Base-by-base conservation (phyloP, 2,113 vertebrate species). In the Ochotona curzoniae region DNA sequence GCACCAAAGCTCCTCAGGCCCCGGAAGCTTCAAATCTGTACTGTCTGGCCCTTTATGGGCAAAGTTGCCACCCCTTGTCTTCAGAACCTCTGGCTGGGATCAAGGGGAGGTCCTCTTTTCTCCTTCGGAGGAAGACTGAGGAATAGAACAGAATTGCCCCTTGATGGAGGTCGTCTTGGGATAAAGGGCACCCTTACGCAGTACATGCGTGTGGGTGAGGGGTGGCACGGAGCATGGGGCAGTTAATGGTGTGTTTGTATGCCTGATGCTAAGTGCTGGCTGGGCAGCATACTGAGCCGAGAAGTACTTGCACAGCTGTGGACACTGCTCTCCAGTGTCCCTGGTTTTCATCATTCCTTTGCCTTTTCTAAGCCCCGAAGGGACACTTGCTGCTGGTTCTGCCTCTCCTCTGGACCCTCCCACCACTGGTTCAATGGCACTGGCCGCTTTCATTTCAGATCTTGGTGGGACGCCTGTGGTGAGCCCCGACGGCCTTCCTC, bases 401-500 rank as follows among this genome's bases (percentile, higher is more conserved):
- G 49, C 30, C 3, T 64, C n/a, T 32, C 54, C 21, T 23, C 35
- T 4, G 12, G 6, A 7, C 30, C 0, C 3, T 28, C 32, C 89
- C 38, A n/a, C 11, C 38, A 44, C 38, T 78, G 18, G 5, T 14
- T 74, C 13, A 89, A 23, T 8, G 86, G 26, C 28, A 78, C 95
- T 38, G 10, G 81, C 74, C 81, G 3, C 1, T 81, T 95, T 87
- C n/a, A 0, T 94, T 97, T 87, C 97, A 99, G 99, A 99, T 97
- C 98, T 98, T 90, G 98, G 98, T 88, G 99, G 99, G 38, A 99
- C 99, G 75, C 99, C 99, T 0, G 44, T 99, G 93, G 98, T 99
- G 89, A 99, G 98, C 96, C 98, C 99, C 7, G 99, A 99, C 4
- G 99, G 99, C 32, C 97, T 99, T 89, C 99, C 99, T 70, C 98